Evolutionary conservation across 2,113 vertebrate genomes (phyloP).

Genomic region (Nansenia antarctica): DNA sequence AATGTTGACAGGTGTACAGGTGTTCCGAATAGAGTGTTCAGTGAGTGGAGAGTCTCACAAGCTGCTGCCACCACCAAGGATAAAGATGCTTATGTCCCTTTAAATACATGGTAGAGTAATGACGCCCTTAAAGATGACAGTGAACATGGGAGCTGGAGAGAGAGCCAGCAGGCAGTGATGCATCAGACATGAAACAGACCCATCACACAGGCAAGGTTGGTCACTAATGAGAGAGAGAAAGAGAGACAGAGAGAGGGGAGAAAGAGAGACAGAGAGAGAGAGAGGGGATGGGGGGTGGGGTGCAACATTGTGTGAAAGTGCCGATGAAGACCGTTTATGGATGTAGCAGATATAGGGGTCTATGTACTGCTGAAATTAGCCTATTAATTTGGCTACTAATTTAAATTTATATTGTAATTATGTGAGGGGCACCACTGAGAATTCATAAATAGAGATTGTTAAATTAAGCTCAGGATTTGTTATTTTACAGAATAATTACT

Average conservation of each 20-base stretch:
- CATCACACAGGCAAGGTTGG: slow-evolving; percentile 39
- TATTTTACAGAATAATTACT: too few relatives aligned
- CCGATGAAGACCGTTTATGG: not conserved
- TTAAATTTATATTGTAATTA: too few relatives aligned
- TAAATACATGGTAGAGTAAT: slow-evolving; percentile 43
- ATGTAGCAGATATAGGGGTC: too few relatives aligned
- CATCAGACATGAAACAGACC: slow-evolving; percentile 48
- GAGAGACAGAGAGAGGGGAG: too few relatives aligned
- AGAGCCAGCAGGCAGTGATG: slow-evolving; percentile 54
- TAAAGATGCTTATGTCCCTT: slow-evolving; percentile 4
- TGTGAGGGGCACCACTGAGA: too few relatives aligned
- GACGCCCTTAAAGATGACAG: slow-evolving; percentile 60
- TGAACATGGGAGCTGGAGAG: slow-evolving; percentile 43
- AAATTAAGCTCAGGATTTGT: too few relatives aligned
- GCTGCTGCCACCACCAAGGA: slow-evolving; percentile 7
- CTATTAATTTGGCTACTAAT: too few relatives aligned
- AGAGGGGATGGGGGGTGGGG: too few relatives aligned
- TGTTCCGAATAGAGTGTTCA: not conserved
- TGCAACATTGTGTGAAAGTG: too few relatives aligned
- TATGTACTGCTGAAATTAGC: too few relatives aligned
- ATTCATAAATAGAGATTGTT: too few relatives aligned
- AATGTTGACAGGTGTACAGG: not conserved
- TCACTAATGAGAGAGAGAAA: slow-evolving; percentile 49
- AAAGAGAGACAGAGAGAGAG: too few relatives aligned
- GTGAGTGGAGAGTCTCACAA: not conserved